phyloP scores from a whole-genome alignment of 2,113 vertebrate species.

The human region DNA sequence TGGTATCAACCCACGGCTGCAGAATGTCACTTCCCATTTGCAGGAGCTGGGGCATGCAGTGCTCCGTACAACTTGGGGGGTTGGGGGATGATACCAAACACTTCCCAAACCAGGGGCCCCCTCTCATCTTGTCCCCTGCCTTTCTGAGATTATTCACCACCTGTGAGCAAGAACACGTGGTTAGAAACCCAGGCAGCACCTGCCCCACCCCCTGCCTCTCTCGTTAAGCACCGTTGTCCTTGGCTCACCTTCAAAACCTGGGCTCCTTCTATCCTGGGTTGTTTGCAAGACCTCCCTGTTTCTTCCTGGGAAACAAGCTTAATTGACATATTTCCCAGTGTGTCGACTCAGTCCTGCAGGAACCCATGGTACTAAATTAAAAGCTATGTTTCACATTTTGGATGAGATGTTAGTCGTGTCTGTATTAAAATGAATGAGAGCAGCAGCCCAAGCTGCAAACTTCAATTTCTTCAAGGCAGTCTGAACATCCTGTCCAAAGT shows the following conservation, averaged over 20 bases:
- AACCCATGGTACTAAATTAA: background rate
- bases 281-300: background rate
- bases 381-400: constrained; percentile 28
- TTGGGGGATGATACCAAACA: too few species aligned
- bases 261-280: background rate
- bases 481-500: background rate
- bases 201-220: too few species aligned
- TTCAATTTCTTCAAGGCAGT: background rate
- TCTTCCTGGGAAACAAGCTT: background rate
- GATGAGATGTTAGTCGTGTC: background rate
- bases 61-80: rapidly evolving
- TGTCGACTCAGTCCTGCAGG: background rate
- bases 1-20: rapidly evolving
- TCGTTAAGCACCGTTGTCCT: background rate
- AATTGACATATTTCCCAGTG: background rate
- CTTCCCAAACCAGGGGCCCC: rapidly evolving
- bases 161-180: rapidly evolving
- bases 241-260: background rate
- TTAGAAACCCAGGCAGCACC: too few species aligned
- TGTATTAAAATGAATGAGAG: constrained; percentile 44
- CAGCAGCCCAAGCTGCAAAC: background rate
- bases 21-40: rapidly evolving
- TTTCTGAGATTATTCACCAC: rapidly evolving
- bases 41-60: rapidly evolving
- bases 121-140: rapidly evolving